Evolutionary conservation across 2,888 invertebrate genomes (phyloP).

Genomic region (Sphinx pinastri): DNA sequence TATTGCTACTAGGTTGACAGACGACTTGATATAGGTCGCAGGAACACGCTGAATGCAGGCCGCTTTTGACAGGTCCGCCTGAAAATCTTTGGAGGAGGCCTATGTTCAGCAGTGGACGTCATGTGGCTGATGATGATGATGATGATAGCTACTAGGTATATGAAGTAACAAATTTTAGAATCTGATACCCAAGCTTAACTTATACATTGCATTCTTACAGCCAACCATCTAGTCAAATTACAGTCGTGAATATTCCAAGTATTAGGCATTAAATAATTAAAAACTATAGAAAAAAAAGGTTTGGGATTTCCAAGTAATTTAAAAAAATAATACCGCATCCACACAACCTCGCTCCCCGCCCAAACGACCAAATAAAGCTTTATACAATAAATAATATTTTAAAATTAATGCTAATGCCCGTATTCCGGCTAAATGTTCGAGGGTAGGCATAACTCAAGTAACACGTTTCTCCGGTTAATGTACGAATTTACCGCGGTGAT

Average conservation of each 20-base stretch:
- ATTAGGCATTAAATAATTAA: neutral
- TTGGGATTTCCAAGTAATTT: too few species aligned
- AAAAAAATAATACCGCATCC: slow-evolving; percentile 40
- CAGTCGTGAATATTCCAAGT: too few species aligned
- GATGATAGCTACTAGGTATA: too few species aligned
- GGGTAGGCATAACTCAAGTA: slow-evolving; percentile 76
- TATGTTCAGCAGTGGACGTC: too few species aligned
- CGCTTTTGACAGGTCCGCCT: too few species aligned
- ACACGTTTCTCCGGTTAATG: slow-evolving; percentile 59
- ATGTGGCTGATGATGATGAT: too few species aligned
- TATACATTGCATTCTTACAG: neutral
- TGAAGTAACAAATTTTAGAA: neutral
- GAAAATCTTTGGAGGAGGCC: too few species aligned
- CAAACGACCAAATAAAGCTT: slow-evolving; percentile 55
- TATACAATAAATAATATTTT: slow-evolving; percentile 83
- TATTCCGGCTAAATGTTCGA: slow-evolving; percentile 70
- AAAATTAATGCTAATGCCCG: slow-evolving; percentile 81
- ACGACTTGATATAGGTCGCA: too few species aligned
- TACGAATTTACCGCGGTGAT: slow-evolving; percentile 62
- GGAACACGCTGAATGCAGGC: too few species aligned
- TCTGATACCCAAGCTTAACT: neutral
- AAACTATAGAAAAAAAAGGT: neutral
- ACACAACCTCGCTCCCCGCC: slow-evolving; percentile 37
- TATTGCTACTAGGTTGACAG: too few species aligned
- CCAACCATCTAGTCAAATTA: neutral